phyloP scores from a whole-genome alignment of 2,888 invertebrate species.

The Microdon myrmicae region DNA sequence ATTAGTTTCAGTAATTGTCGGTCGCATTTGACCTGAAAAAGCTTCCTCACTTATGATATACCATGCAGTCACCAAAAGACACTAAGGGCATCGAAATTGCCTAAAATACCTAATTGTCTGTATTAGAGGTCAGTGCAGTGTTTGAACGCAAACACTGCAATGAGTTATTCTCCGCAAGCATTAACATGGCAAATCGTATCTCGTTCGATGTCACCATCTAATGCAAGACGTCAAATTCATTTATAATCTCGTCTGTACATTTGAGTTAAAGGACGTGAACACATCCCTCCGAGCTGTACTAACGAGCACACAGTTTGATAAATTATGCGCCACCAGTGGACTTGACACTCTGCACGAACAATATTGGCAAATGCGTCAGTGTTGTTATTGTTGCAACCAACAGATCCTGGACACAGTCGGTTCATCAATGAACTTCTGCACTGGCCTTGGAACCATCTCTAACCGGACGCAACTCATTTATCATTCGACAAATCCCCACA shows the following conservation, averaged over 20 bases:
- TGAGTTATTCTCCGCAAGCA: too few relatives aligned
- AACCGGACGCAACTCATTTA: constrained; percentile 50
- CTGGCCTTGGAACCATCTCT: constrained; percentile 44
- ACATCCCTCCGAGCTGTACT: constrained; percentile 13
- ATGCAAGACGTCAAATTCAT: constrained; percentile 37
- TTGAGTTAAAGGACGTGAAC: constrained; percentile 12
- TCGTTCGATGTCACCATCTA: constrained; percentile 17
- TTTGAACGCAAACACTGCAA: too few relatives aligned
- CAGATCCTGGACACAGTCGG: constrained; percentile 6
- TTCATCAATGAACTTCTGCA: constrained; percentile 51
- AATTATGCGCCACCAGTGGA: constrained; percentile 39
- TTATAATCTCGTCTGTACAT: constrained; percentile 31
- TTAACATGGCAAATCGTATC: constrained; percentile 25
- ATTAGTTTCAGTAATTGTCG: too few relatives aligned
- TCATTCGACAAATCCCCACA: constrained; percentile 21
- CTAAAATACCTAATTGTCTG: too few relatives aligned
- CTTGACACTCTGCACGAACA: constrained; percentile 46
- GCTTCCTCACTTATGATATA: too few relatives aligned
- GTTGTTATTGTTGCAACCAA: constrained; percentile 11
- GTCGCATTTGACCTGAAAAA: too few relatives aligned
- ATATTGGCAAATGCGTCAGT: constrained; percentile 42
- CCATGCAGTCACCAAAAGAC: too few relatives aligned
- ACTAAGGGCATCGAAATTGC: too few relatives aligned
- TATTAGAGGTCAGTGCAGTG: too few relatives aligned
- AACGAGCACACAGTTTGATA: constrained; percentile 45